Evolutionary conservation across 2,113 vertebrate genomes (phyloP).

Genomic region (Clupea harengus): DNA sequence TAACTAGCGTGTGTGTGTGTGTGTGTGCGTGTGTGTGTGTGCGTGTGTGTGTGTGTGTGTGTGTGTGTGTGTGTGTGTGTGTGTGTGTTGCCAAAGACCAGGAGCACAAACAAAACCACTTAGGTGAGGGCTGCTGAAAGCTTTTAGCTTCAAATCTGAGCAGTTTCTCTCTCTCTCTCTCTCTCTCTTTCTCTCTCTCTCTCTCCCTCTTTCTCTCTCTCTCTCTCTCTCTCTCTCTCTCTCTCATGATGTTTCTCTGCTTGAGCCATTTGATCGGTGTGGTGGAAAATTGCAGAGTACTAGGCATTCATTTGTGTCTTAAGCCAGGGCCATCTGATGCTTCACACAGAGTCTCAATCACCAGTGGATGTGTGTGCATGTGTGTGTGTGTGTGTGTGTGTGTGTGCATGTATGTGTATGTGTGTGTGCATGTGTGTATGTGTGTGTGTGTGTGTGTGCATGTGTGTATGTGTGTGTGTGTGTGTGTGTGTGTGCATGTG

Average conservation of each 20-base stretch:
- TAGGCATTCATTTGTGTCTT: conserved; percentile 34
- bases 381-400: not conserved
- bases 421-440: not conserved
- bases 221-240: not conserved
- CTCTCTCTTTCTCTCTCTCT: not conserved
- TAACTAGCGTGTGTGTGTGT: no score
- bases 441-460: not conserved
- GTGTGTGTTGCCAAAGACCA: not conserved
- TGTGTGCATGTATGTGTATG: not conserved
- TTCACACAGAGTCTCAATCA: not conserved
- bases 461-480: not conserved
- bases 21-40: no score
- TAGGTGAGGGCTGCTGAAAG: not conserved
- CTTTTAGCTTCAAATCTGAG: not conserved
- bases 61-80: no score
- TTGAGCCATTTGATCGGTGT: conserved; percentile 27
- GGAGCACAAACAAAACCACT: not conserved
- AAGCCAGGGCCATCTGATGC: not conserved
- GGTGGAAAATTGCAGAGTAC: conserved; percentile 41
- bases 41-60: no score
- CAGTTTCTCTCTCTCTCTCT: not conserved
- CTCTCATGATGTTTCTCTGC: not conserved
- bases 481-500: not conserved
- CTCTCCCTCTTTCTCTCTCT: not conserved
- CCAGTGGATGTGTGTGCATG: not conserved